A percentile compares a stretch with the other conserved stretches of the same genome.
Conservation (phyloP, 2,888 invertebrate species). For the Andrena bucephala region DNA sequence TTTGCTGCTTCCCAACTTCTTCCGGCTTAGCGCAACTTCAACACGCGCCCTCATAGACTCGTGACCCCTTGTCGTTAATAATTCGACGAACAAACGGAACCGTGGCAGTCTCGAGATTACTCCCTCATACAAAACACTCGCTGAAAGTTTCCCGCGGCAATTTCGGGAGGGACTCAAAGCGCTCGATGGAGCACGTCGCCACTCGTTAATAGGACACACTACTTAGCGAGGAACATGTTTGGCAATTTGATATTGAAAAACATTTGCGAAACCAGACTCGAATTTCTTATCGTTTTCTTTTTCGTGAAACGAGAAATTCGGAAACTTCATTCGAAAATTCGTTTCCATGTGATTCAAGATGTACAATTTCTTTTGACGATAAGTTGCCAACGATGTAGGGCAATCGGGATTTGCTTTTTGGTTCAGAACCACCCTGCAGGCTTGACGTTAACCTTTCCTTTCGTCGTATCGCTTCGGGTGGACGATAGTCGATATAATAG, state of each 20-base stretch:
- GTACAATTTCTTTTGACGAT: too few species aligned
- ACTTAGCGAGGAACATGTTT: too few species aligned
- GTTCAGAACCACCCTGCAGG: too few species aligned
- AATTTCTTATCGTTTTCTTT: too few species aligned
- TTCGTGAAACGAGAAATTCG: too few species aligned
- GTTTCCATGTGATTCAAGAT: too few species aligned
- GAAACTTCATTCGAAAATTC: too few species aligned
- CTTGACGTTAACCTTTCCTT: neutral
- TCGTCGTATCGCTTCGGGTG: neutral
- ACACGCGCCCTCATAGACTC: constrained; percentile 42
- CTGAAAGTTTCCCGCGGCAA: constrained; percentile 4
- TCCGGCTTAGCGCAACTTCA: constrained; percentile 54
- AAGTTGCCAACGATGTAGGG: too few species aligned
- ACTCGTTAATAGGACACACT: too few species aligned
- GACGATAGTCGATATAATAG: constrained; percentile 37
- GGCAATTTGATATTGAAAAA: too few species aligned
- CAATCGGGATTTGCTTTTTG: too few species aligned
- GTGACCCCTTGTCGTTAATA: constrained; percentile 58
- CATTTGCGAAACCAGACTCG: too few species aligned
- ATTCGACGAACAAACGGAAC: constrained; percentile 31
- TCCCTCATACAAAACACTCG: constrained; percentile 33
- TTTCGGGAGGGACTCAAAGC: neutral
- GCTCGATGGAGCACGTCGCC: neutral
- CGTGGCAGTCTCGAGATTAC: constrained; percentile 24
- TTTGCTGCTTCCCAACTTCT: constrained; percentile 59